Evolutionary conservation across 2,113 vertebrate species (phyloP).

Genomic region (Dinomys branickii): DNA sequence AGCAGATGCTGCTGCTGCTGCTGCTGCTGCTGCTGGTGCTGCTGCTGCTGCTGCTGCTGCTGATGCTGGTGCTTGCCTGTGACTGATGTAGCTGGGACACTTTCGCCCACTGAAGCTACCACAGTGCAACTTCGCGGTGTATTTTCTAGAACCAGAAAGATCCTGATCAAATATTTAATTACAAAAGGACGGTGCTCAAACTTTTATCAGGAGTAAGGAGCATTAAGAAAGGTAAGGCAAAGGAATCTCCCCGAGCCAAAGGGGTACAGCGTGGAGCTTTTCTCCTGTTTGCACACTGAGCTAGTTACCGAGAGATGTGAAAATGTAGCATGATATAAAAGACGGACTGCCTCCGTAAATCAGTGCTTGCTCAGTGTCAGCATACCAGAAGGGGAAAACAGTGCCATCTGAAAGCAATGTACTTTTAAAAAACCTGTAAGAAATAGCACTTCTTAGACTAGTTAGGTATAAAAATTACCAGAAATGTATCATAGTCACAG

Average conservation of each 20-base stretch:
- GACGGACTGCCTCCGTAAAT: too few relatives aligned
- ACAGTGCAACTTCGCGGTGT: not conserved
- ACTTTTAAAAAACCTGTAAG: conserved; percentile 62
- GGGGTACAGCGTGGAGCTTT: too few relatives aligned
- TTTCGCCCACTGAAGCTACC: not conserved
- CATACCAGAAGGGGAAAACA: conserved; percentile 70
- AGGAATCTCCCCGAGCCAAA: conserved; percentile 79
- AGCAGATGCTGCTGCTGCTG: not conserved
- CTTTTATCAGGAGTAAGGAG: not conserved
- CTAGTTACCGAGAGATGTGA: too few relatives aligned
- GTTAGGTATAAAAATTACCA: conserved; percentile 79
- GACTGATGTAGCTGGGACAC: not conserved
- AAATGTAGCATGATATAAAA: too few relatives aligned
- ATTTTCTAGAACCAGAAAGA: not conserved
- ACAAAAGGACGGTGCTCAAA: too few relatives aligned
- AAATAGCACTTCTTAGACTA: conserved; percentile 83
- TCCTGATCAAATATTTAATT: not conserved
- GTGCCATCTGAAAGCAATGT: conserved; percentile 72
- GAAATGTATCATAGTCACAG: conserved; percentile 60
- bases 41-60: too few relatives aligned
- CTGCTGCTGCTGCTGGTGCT: not conserved
- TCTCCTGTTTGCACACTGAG: too few relatives aligned
- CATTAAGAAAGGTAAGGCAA: conserved; percentile 67
- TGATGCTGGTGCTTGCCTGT: too few relatives aligned
- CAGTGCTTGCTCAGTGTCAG: too few relatives aligned